Conservation (phyloP, 2,797 vertebrate species). For the Danionella dracula region DNA sequence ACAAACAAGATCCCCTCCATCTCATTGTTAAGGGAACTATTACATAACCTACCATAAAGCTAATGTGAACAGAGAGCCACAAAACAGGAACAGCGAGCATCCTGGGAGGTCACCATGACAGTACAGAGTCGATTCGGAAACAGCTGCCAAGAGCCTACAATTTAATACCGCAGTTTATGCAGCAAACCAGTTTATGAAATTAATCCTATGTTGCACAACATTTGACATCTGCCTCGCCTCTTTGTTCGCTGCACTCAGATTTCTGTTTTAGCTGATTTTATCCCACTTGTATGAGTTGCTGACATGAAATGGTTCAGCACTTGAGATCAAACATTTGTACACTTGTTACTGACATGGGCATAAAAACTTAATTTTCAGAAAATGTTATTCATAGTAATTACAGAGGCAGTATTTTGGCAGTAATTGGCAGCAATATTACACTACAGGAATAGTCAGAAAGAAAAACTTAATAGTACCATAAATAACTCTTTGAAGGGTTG, state of each 20-base stretch:
- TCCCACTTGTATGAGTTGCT: background rate
- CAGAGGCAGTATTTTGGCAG: no score
- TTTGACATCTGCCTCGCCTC: conserved; percentile 2
- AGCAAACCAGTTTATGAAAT: background rate
- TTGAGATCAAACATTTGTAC: background rate
- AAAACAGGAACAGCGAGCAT: background rate
- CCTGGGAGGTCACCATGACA: conserved; percentile 26
- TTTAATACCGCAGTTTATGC: conserved; percentile 3
- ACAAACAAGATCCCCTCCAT: conserved; percentile 18
- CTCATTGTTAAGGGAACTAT: conserved; percentile 12
- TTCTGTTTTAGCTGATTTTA: background rate
- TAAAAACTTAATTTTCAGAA: no score
- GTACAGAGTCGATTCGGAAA: background rate
- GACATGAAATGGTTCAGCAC: background rate
- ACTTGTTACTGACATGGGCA: no score
- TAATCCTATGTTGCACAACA: conserved; percentile 15
- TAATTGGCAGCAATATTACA: no score
- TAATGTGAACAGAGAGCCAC: conserved; percentile 28
- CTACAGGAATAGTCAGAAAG: no score
- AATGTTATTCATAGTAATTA: no score
- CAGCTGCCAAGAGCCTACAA: conserved; percentile 20
- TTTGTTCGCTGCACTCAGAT: background rate
- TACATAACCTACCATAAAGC: conserved; percentile 16
- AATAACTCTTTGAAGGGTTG: no score
- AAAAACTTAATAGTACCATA: no score